Conservation (phyloP, 2,888 invertebrate genomes). For the Tanypteryx hageni region DNA sequence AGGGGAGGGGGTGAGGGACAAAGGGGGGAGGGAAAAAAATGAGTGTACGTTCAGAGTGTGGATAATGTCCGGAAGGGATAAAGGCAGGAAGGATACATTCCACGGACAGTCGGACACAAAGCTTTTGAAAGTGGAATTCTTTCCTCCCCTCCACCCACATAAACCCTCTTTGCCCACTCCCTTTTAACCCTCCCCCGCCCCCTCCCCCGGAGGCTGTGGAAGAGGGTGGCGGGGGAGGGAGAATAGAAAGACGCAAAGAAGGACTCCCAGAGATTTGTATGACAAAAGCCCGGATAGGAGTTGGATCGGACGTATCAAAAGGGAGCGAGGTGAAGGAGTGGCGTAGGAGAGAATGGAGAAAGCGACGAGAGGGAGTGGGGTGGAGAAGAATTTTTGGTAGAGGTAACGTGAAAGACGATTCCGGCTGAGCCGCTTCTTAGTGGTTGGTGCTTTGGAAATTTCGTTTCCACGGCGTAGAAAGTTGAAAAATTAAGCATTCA, state of each 20-base stretch:
- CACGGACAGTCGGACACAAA: constrained; percentile 63
- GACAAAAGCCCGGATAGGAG: constrained; percentile 48
- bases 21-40: background rate
- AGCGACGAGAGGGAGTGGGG: background rate
- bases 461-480: too few relatives aligned
- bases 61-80: constrained; percentile 62
- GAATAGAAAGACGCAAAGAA: background rate
- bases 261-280: constrained; percentile 52
- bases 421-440: background rate
- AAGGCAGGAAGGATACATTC: constrained; percentile 58
- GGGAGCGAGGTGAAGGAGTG: constrained; percentile 48
- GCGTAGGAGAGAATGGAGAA: background rate
- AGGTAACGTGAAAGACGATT: background rate
- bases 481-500: too few relatives aligned
- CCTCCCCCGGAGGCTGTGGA: background rate
- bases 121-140: constrained; percentile 48
- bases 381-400: background rate
- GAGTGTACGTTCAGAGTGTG: constrained; percentile 36
- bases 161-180: background rate
- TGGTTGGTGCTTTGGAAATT: too few relatives aligned
- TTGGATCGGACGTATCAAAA: constrained; percentile 37
- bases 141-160: background rate
- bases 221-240: too few relatives aligned
- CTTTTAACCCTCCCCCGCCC: background rate
- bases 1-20: background rate